phyloP scores from a whole-genome alignment of 2,888 invertebrate species.

The Drosophila kokeensis region DNA sequence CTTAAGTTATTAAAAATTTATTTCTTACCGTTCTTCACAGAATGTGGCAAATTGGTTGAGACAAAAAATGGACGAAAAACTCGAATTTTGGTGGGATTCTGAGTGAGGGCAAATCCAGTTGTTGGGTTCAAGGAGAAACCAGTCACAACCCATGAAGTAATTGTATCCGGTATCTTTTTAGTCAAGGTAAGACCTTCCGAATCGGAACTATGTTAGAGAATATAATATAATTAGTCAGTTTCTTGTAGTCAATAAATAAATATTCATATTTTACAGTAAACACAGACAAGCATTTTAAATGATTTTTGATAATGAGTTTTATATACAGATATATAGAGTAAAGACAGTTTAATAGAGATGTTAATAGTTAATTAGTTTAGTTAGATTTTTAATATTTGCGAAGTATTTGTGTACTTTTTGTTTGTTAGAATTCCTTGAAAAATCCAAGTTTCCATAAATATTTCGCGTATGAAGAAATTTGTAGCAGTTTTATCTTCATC shows the following conservation, averaged over 20 bases:
- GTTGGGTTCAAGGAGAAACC: slow-evolving; percentile 92
- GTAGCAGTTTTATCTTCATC: slow-evolving; percentile 12
- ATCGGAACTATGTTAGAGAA: slow-evolving; percentile 62
- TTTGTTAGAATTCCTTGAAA: slow-evolving; percentile 38
- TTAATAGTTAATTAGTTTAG: not conserved
- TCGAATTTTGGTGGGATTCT: slow-evolving; percentile 88
- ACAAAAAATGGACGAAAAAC: slow-evolving; percentile 94
- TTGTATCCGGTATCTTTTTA: slow-evolving; percentile 91
- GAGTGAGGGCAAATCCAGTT: slow-evolving; percentile 91
- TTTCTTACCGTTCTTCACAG: slow-evolving; percentile 93
- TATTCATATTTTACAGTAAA: not conserved
- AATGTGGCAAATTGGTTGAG: slow-evolving; percentile 94
- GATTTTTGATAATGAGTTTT: slow-evolving; percentile 3
- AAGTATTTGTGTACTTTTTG: slow-evolving; percentile 41
- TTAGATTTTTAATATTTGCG: not conserved
- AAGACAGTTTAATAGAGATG: not conserved
- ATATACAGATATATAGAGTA: not conserved
- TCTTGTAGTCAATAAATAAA: not conserved
- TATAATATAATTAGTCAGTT: not conserved
- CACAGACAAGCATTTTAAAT: slow-evolving; percentile 20
- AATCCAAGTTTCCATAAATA: slow-evolving; percentile 60
- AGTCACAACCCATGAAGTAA: slow-evolving; percentile 93
- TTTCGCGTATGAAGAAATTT: slow-evolving; percentile 44
- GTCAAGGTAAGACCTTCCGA: slow-evolving; percentile 65
- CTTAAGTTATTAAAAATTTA: not conserved